A percentile compares a stretch with the other conserved stretches of the same genome.
Evolutionary conservation across 2,888 invertebrate genomes (phyloP).

Genomic region (Automeris io): DNA sequence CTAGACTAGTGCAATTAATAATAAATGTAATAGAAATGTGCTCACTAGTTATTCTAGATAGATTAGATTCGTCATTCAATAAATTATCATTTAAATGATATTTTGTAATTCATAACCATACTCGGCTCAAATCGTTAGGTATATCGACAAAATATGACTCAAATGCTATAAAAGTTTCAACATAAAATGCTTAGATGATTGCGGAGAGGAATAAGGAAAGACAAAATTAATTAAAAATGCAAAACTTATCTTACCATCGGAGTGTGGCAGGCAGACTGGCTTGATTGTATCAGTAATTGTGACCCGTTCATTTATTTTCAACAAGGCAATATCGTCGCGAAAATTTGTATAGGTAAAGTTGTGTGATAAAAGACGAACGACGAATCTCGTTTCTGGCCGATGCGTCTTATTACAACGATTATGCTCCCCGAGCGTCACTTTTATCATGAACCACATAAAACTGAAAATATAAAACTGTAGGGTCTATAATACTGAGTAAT

Average conservation of each 20-base stretch:
- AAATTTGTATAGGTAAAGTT: conserved; percentile 90
- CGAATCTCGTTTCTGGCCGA: conserved; percentile 85
- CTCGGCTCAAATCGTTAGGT: too few relatives aligned
- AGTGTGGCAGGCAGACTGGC: conserved; percentile 87
- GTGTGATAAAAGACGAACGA: conserved; percentile 83
- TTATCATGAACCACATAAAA: conserved; percentile 95
- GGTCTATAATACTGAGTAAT: too few relatives aligned
- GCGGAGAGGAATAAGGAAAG: too few relatives aligned
- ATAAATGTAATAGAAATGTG: too few relatives aligned
- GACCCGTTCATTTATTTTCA: conserved; percentile 86
- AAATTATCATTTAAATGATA: too few relatives aligned
- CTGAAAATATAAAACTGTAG: conserved; percentile 59
- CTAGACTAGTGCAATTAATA: too few relatives aligned
- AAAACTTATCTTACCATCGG: conserved; percentile 64
- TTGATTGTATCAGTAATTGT: conserved; percentile 85
- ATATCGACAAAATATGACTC: too few relatives aligned
- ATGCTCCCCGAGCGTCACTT: conserved; percentile 91
- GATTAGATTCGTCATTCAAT: too few relatives aligned
- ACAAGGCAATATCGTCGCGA: conserved; percentile 89
- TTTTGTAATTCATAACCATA: too few relatives aligned
- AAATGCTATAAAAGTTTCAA: too few relatives aligned
- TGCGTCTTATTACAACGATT: conserved; percentile 85
- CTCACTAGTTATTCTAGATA: too few relatives aligned
- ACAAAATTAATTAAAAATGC: background rate
- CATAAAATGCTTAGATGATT: too few relatives aligned